Evolutionary conservation across 2,113 vertebrate genomes (phyloP), one percentile per base, ranked within the genome.

Genomic region (Spilogale gracilis): DNA sequence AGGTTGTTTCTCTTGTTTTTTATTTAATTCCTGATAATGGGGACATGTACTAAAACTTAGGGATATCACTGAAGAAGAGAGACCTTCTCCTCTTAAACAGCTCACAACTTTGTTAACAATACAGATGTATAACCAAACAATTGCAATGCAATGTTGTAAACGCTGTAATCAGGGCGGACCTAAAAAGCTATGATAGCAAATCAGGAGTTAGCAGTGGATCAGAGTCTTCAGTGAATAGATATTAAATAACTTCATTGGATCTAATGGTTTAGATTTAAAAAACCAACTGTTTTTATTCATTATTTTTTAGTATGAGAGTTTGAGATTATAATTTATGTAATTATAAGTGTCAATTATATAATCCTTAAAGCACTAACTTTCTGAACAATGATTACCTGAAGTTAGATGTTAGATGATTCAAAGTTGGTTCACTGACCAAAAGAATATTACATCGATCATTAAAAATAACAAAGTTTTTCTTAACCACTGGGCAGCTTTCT

Each of bases 281-380:
- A 85, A 69, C 7, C 4, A 67, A 45, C 20, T n/a, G 67, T 43
- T 87, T 85, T 83, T 50, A 65, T 43, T 96, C 73, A 87, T 58
- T 80, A 93, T 63, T 96, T 92, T 92, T 67, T 50, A 89, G 1
- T 80, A 82, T 63, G 7, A 91, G 20, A 93, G 17, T 27, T 12
- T 91, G 76, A 91, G 30, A 88, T 69, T 67, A 94, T 84, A 80
- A 95, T 88, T 48, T 61, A 86, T 38, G 5, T 63, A 80, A 96
- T 84, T 43, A 27, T 14, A 93, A 89, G 2, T 63, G 12, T 45
- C 79, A 90, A 74, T 82, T 73, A 54, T 43, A 65, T 6, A 63
- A 93, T 84, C 81, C 43, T 60, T 63, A 92, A 86, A 60, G 88
- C 95, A 84, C 25, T 67, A 88, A 95, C 82, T 82, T 89, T 92